Evolutionary conservation across 2,888 invertebrate genomes (phyloP), one percentile per base, ranked within the genome.

Genomic region (Phalangium opilio): DNA sequence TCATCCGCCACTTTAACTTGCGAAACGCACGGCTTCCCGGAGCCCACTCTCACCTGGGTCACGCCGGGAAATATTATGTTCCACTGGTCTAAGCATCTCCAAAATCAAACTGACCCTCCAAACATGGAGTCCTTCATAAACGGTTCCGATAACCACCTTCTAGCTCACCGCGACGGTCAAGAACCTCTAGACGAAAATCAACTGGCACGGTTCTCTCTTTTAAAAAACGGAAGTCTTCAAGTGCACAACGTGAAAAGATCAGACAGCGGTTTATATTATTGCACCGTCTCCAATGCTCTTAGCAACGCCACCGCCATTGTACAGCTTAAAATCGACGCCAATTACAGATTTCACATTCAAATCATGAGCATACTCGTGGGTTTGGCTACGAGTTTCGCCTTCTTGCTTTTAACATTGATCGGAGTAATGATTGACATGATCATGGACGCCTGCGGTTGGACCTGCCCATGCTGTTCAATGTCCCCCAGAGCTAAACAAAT

Each of bases 1-100:
- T 59, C 62, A 14, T 73, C 79, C 49, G 83, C 82, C 1, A 66
- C 79, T 15, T 67, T 90, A 32, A 78, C 81, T 60, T 98, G 98
- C 67, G 90, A 91, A 46, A 96, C 96, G 10, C 85, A 87, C 33
- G 96, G 98, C 18, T 89, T 93, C 0, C 96, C 96, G 5, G 91
- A 95, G 91, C 98, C 96, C 1, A 81, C 78, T 59, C 91, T 98
- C 47, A 90, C 87, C 68, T 73, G 59, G 58, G 54, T 90, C 89
- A 85, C 86, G 2, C 65, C 63, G 1, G 52, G 53, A 20, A 56
- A 58, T 41, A 27, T 53, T 18, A 53, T 58, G 27, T 75, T 76
- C 58, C 82, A 83, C 52, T 83, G 83, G 78, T 81, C 80, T 63
- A 81, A 82, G 1, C 81, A n/a, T 5, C 33, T 44, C 15, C 20